phyloP scores from a whole-genome alignment of 2,888 invertebrate species.

The Celastrina argiolus region DNA sequence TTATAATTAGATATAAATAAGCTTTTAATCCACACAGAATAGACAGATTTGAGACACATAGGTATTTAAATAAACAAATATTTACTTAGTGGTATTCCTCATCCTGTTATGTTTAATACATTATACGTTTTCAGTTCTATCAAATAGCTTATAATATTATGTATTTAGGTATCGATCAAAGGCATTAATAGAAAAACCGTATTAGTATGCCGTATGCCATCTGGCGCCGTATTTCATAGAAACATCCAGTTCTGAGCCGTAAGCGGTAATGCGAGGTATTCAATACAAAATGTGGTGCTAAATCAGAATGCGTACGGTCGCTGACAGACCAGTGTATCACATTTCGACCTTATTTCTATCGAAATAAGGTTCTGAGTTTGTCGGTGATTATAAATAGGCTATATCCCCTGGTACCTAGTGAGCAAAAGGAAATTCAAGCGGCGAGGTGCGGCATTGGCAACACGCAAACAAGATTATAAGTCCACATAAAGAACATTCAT shows the following conservation, averaged over 20 bases:
- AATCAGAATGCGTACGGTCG: not conserved
- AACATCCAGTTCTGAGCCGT: not conserved
- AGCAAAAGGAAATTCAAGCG: not conserved
- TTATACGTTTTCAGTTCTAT: no score
- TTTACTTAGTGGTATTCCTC: no score
- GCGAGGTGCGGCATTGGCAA: not conserved
- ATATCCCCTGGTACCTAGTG: not conserved
- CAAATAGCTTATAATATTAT: no score
- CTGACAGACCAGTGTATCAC: not conserved
- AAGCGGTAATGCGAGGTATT: not conserved
- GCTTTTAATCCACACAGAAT: no score
- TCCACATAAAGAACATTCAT: conserved; percentile 3
- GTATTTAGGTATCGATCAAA: not conserved
- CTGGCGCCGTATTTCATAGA: not conserved
- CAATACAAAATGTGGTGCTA: not conserved
- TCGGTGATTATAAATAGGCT: not conserved
- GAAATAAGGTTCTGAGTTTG: not conserved
- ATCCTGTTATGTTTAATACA: no score
- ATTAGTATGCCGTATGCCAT: conserved; percentile 1
- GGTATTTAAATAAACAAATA: no score
- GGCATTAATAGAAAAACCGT: not conserved
- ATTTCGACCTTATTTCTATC: not conserved
- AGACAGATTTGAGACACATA: no score
- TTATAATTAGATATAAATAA: no score
- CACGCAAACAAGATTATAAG: conserved; percentile 3